Evolutionary conservation across 2,797 vertebrate species (phyloP).

Genomic region (Spheniscus humboldti): DNA sequence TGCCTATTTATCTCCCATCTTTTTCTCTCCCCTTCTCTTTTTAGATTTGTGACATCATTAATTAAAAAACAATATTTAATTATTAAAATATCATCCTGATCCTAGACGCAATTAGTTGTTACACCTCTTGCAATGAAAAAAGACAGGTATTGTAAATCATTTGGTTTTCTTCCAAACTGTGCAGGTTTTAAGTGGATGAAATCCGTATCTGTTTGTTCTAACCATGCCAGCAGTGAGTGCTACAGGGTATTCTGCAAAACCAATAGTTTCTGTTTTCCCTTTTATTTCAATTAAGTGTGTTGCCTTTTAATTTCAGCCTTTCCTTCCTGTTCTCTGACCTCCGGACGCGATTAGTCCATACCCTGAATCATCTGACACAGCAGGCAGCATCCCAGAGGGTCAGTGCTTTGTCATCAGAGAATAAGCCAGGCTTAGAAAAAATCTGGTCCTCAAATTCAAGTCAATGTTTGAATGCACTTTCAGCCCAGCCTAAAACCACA

Average conservation of each 20-base stretch:
- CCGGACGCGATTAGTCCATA: background rate
- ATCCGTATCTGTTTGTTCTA: background rate
- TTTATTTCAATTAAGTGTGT: background rate
- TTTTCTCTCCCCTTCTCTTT: background rate
- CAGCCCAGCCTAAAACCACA: background rate
- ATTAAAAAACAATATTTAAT: background rate
- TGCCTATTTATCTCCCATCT: background rate
- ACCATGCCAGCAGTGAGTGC: background rate
- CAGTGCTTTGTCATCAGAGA: slow-evolving; percentile 24
- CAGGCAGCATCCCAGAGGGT: slow-evolving; percentile 7
- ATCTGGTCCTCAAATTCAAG: background rate
- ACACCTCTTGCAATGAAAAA: background rate
- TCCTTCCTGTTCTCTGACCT: slow-evolving; percentile 27
- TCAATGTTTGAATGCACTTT: background rate
- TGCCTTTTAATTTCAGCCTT: slow-evolving; percentile 35
- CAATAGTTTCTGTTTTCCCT: background rate
- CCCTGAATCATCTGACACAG: slow-evolving; percentile 16
- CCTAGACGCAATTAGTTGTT: background rate
- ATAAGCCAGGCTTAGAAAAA: slow-evolving; percentile 4
- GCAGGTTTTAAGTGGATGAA: background rate
- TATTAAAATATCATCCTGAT: background rate
- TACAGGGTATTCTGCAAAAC: background rate
- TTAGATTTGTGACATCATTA: background rate
- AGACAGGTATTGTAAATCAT: background rate
- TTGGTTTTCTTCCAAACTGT: background rate